A percentile compares a stretch with the other conserved stretches of the same genome.
phyloP scores from a whole-genome alignment of 2,797 vertebrate species.

The Oreonectes daqikongensis region DNA sequence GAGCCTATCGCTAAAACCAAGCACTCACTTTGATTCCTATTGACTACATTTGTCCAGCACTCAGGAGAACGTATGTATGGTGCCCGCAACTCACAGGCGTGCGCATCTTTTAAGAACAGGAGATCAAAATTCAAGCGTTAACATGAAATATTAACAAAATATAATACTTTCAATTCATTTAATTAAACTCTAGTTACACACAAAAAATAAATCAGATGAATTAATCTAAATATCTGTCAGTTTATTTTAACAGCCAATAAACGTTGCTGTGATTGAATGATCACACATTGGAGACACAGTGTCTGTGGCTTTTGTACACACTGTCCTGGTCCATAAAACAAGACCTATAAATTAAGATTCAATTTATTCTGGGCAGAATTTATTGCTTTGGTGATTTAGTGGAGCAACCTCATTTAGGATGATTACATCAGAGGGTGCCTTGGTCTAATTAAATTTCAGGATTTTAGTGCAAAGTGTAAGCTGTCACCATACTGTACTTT shows the following conservation, averaged over 20 bases:
- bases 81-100: background rate
- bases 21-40: constrained; percentile 46
- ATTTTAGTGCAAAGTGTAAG: constrained; percentile 50
- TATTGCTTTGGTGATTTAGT: constrained; percentile 55
- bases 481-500: constrained; percentile 38
- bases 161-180: no score
- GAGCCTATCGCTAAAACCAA: constrained; percentile 46
- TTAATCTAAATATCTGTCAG: constrained; percentile 32
- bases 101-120: background rate
- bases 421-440: constrained; percentile 58
- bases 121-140: no score
- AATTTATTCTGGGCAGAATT: constrained; percentile 53
- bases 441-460: constrained; percentile 58
- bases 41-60: constrained; percentile 30
- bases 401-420: constrained; percentile 52
- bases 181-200: constrained; percentile 17
- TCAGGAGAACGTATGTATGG: background rate
- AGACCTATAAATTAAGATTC: constrained; percentile 59
- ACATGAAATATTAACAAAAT: no score
- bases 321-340: constrained; percentile 39
- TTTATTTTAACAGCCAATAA: constrained; percentile 37
- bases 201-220: constrained; percentile 9
- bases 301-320: constrained; percentile 41
- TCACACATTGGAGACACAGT: constrained; percentile 29
- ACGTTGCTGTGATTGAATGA: constrained; percentile 25